Base-by-base conservation (phyloP, 1,140 invertebrate species). In the Dreissena polymorpha region DNA sequence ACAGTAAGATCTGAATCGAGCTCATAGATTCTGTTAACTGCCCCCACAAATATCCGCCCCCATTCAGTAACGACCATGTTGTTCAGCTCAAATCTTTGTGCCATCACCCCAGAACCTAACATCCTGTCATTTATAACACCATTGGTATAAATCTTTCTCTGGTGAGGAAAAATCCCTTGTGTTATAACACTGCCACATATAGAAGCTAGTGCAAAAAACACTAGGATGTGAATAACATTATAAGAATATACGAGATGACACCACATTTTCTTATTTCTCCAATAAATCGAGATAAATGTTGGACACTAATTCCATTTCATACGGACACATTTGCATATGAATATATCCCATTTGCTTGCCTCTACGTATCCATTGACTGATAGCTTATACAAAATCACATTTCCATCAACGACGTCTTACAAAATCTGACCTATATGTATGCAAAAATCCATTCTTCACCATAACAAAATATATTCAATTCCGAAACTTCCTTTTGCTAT, bases 1-100 rank as follows among this genome's bases (percentile, higher is more conserved):
- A 97, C 93, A 68, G 96, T 95, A 64, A 99, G 93, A 71, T 88
- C 75, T 5, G 96, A 96, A 51, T 97, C 97, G 18, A 99, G 94
- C 93, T 98, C 97, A 93, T 97, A 99, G 64, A 99, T 95, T 72
- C 95, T 94, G 94, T 99, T 99, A 13, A 98, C 97, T 65, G 97
- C 98, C 69, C 98, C 98, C 68, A 99, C 95, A 94, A 97, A 99
- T 14, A 99, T 95, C 60, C 97, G 94, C 51, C 97, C 97, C 16
- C 97, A 70, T 68, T 83, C 80, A 97, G 92, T 97, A 78, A 99
- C 96, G 51, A 97, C 96, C 84, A 99, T 93, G 93, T 98, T 97
- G 93, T 98, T 93, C 80, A 94, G 75, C 70, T 85, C 79, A 57
- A 82, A 82, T 50, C 63, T 68, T 18, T 57, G 6, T 13, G 79